Evolutionary conservation across 2,888 invertebrate species (phyloP), one percentile per base, ranked within the genome.

Genomic region (Notodonta dromedarius): DNA sequence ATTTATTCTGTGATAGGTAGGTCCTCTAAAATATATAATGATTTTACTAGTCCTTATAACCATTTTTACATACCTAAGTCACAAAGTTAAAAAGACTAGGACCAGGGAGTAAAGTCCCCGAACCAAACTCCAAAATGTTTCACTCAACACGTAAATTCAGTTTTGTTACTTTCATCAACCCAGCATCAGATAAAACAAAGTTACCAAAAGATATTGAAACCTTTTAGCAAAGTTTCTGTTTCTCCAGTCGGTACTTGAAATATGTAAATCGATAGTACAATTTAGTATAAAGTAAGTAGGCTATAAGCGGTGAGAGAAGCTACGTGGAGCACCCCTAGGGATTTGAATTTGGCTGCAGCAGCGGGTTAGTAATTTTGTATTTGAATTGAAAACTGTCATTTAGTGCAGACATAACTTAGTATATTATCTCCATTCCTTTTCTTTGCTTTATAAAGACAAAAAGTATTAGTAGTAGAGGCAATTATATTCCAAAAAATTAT

Each of bases 371-470:
- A 70, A 67, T 67, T 71, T 65, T 65, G 65, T 66, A 66, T 65
- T 62, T 60, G 56, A 63, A 71, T 71, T 71, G 71, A 67, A 70
- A 70, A 65, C 63, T 60, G 63, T 61, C 57, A 56, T 73, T 67
- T 62, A 67, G 59, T 53, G 52, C 59, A 8, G 14, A 9, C 16
- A 50, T 50, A 50, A 16, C 7, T 4, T 51, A 35, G 35, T 24
- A 4, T 35, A 35, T 4, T n/a, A n/a, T 24, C 2, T 24, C 24
- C 24, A 24, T 24, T 24, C 1, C 24, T 24, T 24, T 24, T 24
- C 24, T 24, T 24, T 24, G 24, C 24, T 24, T 24, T 24, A 24
- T 24, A 24, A 24, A 1, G 1, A 24, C 24, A 24, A 24, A 2
- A 24, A 24, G 24, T 24, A 24, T n/a, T n/a, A n/a, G n/a, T n/a